Percentiles rank a stretch among this genome's conserved stretches.
phyloP scores from a whole-genome alignment of 2,888 invertebrate species.

The Platycheirus albimanus region DNA sequence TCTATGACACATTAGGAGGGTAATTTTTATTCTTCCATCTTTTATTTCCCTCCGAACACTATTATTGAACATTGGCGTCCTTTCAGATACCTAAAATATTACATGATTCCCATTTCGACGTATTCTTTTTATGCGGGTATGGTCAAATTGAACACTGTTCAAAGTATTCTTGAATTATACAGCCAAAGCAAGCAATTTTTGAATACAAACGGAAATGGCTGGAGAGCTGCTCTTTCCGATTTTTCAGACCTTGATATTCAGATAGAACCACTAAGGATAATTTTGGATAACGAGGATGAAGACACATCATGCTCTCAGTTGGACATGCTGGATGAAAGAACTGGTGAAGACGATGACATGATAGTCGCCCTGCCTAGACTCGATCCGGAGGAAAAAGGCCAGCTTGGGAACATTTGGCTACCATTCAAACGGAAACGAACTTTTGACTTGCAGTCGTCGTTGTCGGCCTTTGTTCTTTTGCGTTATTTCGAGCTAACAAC shows the following conservation, averaged over 20 bases:
- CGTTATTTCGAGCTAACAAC: constrained; percentile 79
- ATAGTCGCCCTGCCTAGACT: constrained; percentile 80
- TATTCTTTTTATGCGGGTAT: constrained; percentile 81
- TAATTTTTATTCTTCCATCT: constrained; percentile 12
- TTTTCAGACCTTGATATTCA: constrained; percentile 73
- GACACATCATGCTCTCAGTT: constrained; percentile 78
- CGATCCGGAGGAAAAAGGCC: constrained; percentile 77
- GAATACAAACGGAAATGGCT: constrained; percentile 82
- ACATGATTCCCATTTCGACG: constrained; percentile 80
- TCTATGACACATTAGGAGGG: constrained; percentile 81
- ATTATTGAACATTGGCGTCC: constrained; percentile 16
- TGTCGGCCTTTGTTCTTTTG: constrained; percentile 78
- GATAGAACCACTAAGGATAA: constrained; percentile 76
- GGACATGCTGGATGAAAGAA: constrained; percentile 76
- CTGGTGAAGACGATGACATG: constrained; percentile 77
- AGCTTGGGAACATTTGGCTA: constrained; percentile 79
- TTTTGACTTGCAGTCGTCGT: constrained; percentile 79
- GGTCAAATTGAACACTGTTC: constrained; percentile 77
- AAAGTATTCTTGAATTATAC: constrained; percentile 77
- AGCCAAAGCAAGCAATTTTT: constrained; percentile 78
- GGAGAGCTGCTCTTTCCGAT: constrained; percentile 78
- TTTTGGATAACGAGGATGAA: constrained; percentile 46
- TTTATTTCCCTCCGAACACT: not conserved
- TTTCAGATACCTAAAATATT: constrained; percentile 78
- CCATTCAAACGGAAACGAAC: constrained; percentile 80